Evolutionary conservation across 2,797 vertebrate genomes (phyloP).

Genomic region (Zenarchopterus dispar): DNA sequence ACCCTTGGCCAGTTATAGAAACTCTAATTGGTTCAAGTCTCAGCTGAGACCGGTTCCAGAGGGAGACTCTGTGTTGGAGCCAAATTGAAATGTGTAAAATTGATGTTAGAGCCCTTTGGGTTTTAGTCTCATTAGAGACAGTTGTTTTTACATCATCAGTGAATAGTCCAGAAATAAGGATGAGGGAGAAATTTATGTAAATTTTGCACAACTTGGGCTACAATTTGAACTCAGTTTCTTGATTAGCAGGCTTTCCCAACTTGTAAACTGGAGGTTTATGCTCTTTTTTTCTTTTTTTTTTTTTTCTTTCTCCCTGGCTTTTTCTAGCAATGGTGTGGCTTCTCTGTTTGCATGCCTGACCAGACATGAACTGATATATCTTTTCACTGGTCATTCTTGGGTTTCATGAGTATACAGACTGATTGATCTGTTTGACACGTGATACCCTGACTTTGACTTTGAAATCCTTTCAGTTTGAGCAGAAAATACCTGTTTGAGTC

Average conservation of each 20-base stretch:
- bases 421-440: conserved; percentile 24
- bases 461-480: neutral
- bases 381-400: conserved; percentile 24
- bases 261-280: too few relatives aligned
- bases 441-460: neutral
- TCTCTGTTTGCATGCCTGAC: conserved; percentile 17
- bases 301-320: neutral
- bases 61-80: conserved; percentile 21
- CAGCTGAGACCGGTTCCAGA: conserved; percentile 43
- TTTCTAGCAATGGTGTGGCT: neutral
- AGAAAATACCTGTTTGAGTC: neutral
- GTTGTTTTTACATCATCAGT: conserved; percentile 22
- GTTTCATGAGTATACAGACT: conserved; percentile 39
- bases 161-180: conserved; percentile 12
- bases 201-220: neutral
- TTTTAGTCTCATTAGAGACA: conserved; percentile 25
- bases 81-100: conserved; percentile 43
- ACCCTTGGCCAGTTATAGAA: conserved; percentile 47
- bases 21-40: conserved; percentile 66
- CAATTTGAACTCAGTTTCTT: neutral
- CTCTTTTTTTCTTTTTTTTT: neutral
- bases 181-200: neutral
- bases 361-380: conserved; percentile 20
- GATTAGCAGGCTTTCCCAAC: too few relatives aligned
- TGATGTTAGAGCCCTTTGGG: conserved; percentile 38